These are phyloP conservation scores for Psittacula echo DNA, from an alignment of 2,797 vertebrate genomes.

Conservation along the genomic window DNA sequence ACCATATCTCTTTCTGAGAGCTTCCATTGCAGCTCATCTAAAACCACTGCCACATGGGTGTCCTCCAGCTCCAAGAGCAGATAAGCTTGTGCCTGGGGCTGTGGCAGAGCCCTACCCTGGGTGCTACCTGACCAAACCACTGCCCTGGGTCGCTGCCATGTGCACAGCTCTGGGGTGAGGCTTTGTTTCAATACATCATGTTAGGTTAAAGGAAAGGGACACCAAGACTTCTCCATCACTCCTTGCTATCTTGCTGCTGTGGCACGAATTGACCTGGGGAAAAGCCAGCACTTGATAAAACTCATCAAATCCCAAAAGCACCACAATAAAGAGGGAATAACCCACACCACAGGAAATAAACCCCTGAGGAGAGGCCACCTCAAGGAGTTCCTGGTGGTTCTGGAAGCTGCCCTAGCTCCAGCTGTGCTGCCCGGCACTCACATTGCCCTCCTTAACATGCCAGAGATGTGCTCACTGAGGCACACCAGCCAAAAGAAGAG, in stretches of 20 bases:
- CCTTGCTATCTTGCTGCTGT: background rate
- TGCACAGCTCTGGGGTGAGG: background rate
- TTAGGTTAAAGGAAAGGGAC: background rate
- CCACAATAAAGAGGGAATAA: background rate
- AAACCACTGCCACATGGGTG: accelerated
- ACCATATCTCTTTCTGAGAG: background rate
- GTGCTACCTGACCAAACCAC: too few species aligned
- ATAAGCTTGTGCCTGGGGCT: accelerated
- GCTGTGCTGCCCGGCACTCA: accelerated
- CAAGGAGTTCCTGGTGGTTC: too few species aligned
- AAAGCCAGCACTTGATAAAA: background rate
- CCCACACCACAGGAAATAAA: background rate
- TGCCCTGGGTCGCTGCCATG: too few species aligned
- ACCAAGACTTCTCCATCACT: background rate
- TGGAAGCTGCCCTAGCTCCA: background rate
- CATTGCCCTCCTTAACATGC: accelerated
- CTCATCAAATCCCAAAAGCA: background rate
- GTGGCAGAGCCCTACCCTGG: background rate
- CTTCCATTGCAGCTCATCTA: accelerated
- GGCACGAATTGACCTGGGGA: background rate
- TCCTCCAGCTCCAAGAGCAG: accelerated
- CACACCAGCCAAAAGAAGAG: background rate
- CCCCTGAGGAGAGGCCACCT: background rate
- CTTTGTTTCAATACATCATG: accelerated
- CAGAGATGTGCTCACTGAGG: background rate